A percentile compares a stretch with the other conserved stretches of the same genome.
Conservation (phyloP, 2,113 vertebrate genomes). For the Microtus oregoni region DNA sequence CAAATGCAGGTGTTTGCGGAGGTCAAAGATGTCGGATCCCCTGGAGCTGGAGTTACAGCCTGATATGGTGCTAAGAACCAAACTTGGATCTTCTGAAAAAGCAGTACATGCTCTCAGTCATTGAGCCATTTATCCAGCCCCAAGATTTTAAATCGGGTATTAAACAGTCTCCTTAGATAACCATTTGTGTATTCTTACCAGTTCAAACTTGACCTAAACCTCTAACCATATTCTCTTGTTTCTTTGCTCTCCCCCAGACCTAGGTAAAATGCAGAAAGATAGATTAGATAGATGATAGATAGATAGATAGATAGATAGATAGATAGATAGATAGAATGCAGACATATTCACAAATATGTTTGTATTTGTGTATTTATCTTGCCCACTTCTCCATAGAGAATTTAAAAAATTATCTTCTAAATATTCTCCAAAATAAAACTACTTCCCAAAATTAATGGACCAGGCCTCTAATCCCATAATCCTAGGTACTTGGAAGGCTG, state of each 20-base stretch:
- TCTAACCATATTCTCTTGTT: not conserved
- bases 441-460: not conserved
- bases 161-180: not conserved
- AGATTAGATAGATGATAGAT: not conserved
- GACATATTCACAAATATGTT: not conserved
- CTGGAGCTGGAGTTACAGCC: not conserved
- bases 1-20: accelerated
- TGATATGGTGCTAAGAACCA: no score
- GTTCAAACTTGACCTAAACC: not conserved
- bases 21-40: not conserved
- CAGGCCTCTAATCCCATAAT: not conserved
- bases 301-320: not conserved
- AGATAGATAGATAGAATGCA: not conserved
- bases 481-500: not conserved
- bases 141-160: slow-evolving; percentile 1
- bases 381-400: not conserved
- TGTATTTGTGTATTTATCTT: not conserved
- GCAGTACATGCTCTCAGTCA: not conserved
- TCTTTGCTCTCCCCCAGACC: not conserved
- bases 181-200: not conserved
- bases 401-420: not conserved
- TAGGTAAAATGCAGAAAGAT: not conserved
- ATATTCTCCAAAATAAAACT: not conserved
- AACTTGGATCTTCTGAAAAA: not conserved
- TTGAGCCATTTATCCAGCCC: not conserved